These are phyloP conservation scores for Etia nguti DNA, from an alignment of 2,113 vertebrate genomes.

Conservation along the genomic window DNA sequence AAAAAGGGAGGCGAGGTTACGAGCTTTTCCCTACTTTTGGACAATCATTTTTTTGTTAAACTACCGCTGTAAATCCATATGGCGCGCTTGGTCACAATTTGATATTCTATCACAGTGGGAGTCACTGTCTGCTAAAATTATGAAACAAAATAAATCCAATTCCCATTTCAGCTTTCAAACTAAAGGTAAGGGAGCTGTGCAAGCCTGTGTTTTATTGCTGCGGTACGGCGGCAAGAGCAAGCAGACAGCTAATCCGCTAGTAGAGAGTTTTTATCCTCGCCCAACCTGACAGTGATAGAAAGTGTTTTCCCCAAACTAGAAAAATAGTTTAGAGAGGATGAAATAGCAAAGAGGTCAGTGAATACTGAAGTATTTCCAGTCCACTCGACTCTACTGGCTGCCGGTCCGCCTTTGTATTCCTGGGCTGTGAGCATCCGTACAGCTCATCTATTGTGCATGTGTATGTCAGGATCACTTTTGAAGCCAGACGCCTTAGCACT, in stretches of 20 bases:
- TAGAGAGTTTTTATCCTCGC: constrained; percentile 70
- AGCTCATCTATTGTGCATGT: constrained; percentile 68
- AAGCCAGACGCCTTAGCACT: constrained; percentile 43
- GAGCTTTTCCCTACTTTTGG: not conserved
- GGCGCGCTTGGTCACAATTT: constrained; percentile 31
- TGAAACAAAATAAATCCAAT: constrained; percentile 59
- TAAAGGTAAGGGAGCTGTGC: constrained; percentile 55
- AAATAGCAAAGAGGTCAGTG: constrained; percentile 72
- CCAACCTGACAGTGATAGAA: constrained; percentile 77
- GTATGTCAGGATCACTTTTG: constrained; percentile 59
- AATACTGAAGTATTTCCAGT: constrained; percentile 67
- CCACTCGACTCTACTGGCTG: constrained; percentile 36
- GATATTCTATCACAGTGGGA: constrained; percentile 34
- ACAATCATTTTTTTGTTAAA: constrained; percentile 16
- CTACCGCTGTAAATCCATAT: constrained; percentile 3
- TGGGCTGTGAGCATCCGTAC: constrained; percentile 42
- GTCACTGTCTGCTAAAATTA: constrained; percentile 54
- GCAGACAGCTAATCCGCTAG: constrained; percentile 68
- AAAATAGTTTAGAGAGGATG: constrained; percentile 75
- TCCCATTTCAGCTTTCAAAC: constrained; percentile 54
- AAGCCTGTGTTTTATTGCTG: constrained; percentile 67
- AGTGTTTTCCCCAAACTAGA: constrained; percentile 77
- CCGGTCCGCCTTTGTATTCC: constrained; percentile 62
- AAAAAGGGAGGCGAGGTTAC: not conserved
- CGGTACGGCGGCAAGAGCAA: constrained; percentile 43